Conservation (phyloP, 2,113 vertebrate genomes). For the Zootoca vivipara region DNA sequence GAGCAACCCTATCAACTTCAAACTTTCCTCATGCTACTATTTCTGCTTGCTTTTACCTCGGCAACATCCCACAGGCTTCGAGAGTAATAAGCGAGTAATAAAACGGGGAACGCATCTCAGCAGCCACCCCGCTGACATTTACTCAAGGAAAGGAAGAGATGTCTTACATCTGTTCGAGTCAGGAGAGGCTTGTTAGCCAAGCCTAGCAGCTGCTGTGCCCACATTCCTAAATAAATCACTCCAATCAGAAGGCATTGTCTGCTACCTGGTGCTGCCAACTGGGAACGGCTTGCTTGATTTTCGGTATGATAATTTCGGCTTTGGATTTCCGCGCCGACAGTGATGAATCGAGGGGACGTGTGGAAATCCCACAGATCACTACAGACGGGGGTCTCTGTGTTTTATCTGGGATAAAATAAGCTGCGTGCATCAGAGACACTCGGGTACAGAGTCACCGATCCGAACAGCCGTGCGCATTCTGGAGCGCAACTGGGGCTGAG, state of each 20-base stretch:
- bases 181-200: slow-evolving; percentile 55
- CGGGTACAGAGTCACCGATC: not conserved
- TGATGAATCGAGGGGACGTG: slow-evolving; percentile 22
- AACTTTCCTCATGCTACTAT: not conserved
- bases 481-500: not conserved
- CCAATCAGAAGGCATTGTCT: slow-evolving; percentile 32
- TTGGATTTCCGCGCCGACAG: slow-evolving; percentile 6
- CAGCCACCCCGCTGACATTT: slow-evolving; percentile 26
- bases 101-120: slow-evolving; percentile 6
- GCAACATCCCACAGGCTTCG: not conserved
- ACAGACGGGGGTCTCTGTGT: not conserved
- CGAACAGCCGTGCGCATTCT: no score
- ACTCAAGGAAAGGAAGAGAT: slow-evolving; percentile 48
- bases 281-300: not conserved
- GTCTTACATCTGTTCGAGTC: slow-evolving; percentile 52
- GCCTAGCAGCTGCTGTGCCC: slow-evolving; percentile 52
- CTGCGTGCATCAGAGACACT: slow-evolving; percentile 27
- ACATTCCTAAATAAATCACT: slow-evolving; percentile 48
- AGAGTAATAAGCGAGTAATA: not conserved
- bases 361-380: slow-evolving; percentile 18
- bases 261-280: slow-evolving; percentile 41
- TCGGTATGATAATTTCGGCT: not conserved
- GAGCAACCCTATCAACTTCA: accelerated
- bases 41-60: not conserved
- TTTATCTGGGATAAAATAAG: slow-evolving; percentile 1